A percentile compares a stretch with the other conserved stretches of the same genome.
Evolutionary conservation across 2,113 vertebrate genomes (phyloP).

Genomic region (Saccopteryx leptura): DNA sequence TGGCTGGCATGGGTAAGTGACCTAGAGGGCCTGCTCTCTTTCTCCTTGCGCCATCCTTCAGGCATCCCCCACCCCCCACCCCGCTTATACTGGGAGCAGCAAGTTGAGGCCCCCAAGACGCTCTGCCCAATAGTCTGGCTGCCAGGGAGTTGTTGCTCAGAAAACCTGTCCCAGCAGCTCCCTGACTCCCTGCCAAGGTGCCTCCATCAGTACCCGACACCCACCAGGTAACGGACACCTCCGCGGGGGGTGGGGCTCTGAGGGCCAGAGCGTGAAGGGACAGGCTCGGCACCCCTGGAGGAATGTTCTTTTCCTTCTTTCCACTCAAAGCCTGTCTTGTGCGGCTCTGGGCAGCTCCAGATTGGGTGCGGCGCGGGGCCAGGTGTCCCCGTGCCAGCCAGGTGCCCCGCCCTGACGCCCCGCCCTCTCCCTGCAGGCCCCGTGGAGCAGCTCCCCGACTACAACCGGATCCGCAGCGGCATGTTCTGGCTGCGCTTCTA

Average conservation of each 20-base stretch:
- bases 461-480: conserved; percentile 96
- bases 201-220: conserved; percentile 60
- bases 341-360: conserved; percentile 69
- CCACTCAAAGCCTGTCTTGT: conserved; percentile 77
- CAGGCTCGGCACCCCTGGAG: conserved; percentile 67
- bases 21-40: neutral
- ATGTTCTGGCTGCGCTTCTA: conserved; percentile 98
- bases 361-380: conserved; percentile 68
- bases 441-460: conserved; percentile 95
- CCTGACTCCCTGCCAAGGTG: conserved; percentile 78
- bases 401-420: conserved; percentile 62
- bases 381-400: conserved; percentile 77
- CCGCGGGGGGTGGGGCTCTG: conserved; percentile 58
- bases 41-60: neutral
- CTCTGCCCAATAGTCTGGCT: conserved; percentile 79
- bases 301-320: conserved; percentile 68
- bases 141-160: conserved; percentile 80
- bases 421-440: conserved; percentile 91
- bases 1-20: conserved; percentile 95
- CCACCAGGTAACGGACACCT: conserved; percentile 75
- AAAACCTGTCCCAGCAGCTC: conserved; percentile 88
- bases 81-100: conserved; percentile 61
- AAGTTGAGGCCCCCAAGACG: conserved; percentile 62
- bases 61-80: neutral
- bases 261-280: conserved; percentile 71